Conservation (phyloP, 2,888 invertebrate genomes). For the Rambutsinella grinnellia region DNA sequence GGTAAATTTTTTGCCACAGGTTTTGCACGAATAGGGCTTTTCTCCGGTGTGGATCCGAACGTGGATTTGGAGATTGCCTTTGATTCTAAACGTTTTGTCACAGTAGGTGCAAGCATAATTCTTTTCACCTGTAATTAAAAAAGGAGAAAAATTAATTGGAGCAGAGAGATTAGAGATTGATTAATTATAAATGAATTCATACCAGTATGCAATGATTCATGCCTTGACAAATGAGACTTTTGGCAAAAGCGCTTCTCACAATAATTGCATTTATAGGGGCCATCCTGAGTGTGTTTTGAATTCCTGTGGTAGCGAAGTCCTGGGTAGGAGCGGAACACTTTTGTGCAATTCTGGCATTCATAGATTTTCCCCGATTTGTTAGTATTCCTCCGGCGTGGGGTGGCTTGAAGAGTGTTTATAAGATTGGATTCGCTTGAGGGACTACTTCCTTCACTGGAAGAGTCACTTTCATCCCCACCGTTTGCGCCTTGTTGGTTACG, state of each 20-base stretch:
- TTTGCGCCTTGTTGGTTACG: conserved; percentile 18
- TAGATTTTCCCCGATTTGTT: conserved; percentile 58
- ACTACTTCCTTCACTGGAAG: conserved; percentile 48
- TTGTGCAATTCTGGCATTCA: conserved; percentile 59
- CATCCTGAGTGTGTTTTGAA: conserved; percentile 58
- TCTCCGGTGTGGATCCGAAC: conserved; percentile 58
- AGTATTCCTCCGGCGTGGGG: conserved; percentile 40
- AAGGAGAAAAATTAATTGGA: not conserved
- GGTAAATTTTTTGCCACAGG: conserved; percentile 54
- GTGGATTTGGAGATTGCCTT: conserved; percentile 60
- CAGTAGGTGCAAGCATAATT: conserved; percentile 59
- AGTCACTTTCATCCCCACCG: conserved; percentile 28
- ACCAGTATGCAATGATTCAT: conserved; percentile 59
- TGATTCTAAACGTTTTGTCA: conserved; percentile 61
- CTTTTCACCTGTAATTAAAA: conserved; percentile 48
- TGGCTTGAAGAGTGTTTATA: conserved; percentile 17
- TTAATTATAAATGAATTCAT: not conserved
- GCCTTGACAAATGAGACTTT: conserved; percentile 57
- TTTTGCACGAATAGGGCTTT: conserved; percentile 55
- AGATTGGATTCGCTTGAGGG: conserved; percentile 54
- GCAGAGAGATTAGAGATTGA: not conserved
- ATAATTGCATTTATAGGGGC: conserved; percentile 61
- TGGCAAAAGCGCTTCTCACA: conserved; percentile 61
- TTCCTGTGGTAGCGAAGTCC: conserved; percentile 61
- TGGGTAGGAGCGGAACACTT: conserved; percentile 59